Evolutionary conservation across 64 coral and sea anemone genomes (phyloP).

Genomic region (Dendrophyllia cribrosa): DNA sequence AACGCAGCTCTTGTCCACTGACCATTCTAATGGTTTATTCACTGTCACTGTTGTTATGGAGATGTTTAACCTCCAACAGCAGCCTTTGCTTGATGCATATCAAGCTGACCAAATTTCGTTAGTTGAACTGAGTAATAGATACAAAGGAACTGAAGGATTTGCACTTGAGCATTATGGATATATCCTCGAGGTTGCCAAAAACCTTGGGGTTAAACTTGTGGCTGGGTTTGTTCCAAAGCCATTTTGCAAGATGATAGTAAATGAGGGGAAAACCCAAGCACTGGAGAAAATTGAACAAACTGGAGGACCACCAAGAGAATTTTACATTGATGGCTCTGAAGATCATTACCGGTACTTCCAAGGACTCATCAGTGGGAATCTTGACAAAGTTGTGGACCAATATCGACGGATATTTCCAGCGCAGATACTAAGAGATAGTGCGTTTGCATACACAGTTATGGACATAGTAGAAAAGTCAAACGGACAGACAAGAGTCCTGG

Average conservation of each 20-base stretch:
- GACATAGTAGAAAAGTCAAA: slow-evolving; percentile 58
- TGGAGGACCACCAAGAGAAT: slow-evolving; percentile 38
- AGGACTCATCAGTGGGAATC: slow-evolving; percentile 87
- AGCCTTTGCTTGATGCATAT: slow-evolving; percentile 79
- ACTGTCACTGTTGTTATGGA: slow-evolving; percentile 69
- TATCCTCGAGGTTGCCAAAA: slow-evolving; percentile 73
- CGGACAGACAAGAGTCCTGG: slow-evolving; percentile 63
- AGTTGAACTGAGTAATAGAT: slow-evolving; percentile 60
- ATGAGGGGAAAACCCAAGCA: slow-evolving; percentile 52
- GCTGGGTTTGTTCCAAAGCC: slow-evolving; percentile 86
- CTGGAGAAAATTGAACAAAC: slow-evolving; percentile 58
- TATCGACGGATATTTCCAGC: slow-evolving; percentile 85
- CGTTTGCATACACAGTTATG: slow-evolving; percentile 80
- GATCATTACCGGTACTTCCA: slow-evolving; percentile 87
- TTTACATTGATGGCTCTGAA: slow-evolving; percentile 83
- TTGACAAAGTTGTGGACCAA: slow-evolving; percentile 65
- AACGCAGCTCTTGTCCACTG: slow-evolving; percentile 17
- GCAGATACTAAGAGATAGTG: slow-evolving; percentile 80
- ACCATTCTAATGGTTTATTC: slow-evolving; percentile 1
- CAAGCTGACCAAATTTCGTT: slow-evolving; percentile 74
- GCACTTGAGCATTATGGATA: slow-evolving; percentile 66
- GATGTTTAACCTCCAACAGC: slow-evolving; percentile 87
- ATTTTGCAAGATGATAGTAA: slow-evolving; percentile 61
- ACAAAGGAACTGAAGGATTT: slow-evolving; percentile 83
- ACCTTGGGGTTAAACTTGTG: slow-evolving; percentile 65